Base-by-base conservation (phyloP, 1,140 invertebrate genomes). In the Cyclargus thomasi region DNA sequence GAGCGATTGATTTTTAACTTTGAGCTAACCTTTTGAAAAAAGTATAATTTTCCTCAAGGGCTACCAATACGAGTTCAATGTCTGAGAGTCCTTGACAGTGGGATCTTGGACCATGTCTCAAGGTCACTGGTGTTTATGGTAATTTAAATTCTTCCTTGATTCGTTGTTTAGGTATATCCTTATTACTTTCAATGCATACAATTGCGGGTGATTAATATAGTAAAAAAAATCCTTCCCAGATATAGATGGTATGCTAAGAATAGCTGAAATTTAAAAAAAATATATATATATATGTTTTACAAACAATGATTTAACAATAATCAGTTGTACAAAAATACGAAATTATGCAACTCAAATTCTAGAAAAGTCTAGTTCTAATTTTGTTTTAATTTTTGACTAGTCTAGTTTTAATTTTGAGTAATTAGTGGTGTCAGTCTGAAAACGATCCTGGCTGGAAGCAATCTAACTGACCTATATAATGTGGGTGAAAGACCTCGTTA, bases 381-480 rank as follows among this genome's bases (percentile, higher is more conserved):
- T n/a, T n/a, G n/a, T n/a, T n/a, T n/a, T n/a, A n/a, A n/a, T n/a
- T n/a, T n/a, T n/a, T n/a, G 36, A 47, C 29, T 29, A 29, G 8
- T 47, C 11, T 16, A 47, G 39, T 47, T 8, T 14, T 14, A 47
- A 47, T 47, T 47, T 47, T 47, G 39, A 47, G 10, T 16, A 47
- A 47, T 47, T 47, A 47, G 39, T 63, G 66, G 62, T 39, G 66
- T 68, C 14, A 47, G 39, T 47, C 39, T 47, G 39, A 47, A 47
- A 47, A 47, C 39, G 39, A 47, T 47, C 39, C 39, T 14, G 39
- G 39, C 39, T 68, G 76, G 78, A 78, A 79, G 84, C 88, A 90
- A 88, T 89, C 85, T 88, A 81, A 82, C 84, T 90, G 87, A 90
- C 87, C 87, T 78, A 90, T 90, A 90, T 88, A 81, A 77, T 81